A percentile compares a stretch with the other conserved stretches of the same genome.
phyloP scores from a whole-genome alignment of 2,113 vertebrate genomes.

The Dolichallabes microphthalmus region DNA sequence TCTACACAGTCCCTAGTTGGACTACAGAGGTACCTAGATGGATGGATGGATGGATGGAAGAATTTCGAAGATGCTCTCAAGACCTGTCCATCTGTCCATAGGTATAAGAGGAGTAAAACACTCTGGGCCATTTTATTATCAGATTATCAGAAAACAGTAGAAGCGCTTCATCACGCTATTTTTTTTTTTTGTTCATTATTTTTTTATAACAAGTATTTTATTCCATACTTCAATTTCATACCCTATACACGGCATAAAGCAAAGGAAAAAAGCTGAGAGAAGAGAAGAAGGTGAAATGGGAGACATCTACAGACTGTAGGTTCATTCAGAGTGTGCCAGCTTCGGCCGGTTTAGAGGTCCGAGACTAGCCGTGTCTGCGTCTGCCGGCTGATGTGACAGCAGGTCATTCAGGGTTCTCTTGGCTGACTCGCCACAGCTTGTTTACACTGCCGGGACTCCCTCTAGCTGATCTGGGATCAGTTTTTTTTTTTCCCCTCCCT shows the following conservation, averaged over 20 bases:
- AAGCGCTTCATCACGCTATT: neutral
- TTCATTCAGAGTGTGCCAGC: conserved; percentile 73
- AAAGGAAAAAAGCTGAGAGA: neutral
- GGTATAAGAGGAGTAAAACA: neutral
- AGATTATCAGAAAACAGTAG: no score
- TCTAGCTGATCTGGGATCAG: conserved; percentile 9
- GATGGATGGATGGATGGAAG: no score
- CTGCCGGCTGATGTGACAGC: conserved; percentile 60
- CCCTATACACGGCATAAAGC: neutral
- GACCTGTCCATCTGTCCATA: neutral
- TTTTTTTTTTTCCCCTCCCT: neutral
- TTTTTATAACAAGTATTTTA: neutral
- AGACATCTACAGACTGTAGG: conserved; percentile 61
- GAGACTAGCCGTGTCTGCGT: conserved; percentile 33
- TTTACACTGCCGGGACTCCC: conserved; percentile 10
- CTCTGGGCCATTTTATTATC: neutral
- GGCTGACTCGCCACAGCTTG: neutral
- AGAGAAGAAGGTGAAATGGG: neutral
- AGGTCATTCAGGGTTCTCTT: conserved; percentile 54
- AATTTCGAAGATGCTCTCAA: neutral
- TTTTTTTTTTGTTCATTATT: neutral
- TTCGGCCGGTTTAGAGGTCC: conserved; percentile 46
- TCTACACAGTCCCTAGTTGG: no score
- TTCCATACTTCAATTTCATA: neutral
- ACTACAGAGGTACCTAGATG: no score